Conservation (phyloP, 2,888 invertebrate species). For the Sympetrum striolatum region DNA sequence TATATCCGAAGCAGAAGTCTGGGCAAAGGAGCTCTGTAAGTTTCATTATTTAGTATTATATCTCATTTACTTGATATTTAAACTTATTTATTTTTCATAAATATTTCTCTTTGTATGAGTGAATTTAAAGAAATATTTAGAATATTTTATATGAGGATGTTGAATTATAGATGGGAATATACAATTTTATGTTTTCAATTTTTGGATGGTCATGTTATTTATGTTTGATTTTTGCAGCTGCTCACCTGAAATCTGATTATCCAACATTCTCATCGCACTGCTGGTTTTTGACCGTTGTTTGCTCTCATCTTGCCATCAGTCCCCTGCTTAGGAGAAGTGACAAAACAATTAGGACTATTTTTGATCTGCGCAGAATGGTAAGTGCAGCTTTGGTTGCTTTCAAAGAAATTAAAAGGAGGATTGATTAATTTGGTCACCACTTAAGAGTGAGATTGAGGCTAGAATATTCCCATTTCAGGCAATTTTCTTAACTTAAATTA, state of each 20-base stretch:
- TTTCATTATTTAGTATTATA: conserved; percentile 36
- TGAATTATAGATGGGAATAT: no score
- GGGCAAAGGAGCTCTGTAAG: conserved; percentile 73
- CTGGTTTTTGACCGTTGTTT: conserved; percentile 94
- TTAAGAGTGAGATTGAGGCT: no score
- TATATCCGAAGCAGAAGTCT: conserved; percentile 80
- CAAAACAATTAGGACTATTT: conserved; percentile 13
- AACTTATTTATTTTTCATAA: no score
- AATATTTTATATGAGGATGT: no score
- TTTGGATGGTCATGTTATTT: background rate
- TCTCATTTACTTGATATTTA: background rate
- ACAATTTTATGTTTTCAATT: background rate
- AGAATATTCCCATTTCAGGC: no score
- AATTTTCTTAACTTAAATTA: no score
- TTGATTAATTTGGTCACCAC: no score
- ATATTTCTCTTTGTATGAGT: no score
- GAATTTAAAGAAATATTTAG: no score
- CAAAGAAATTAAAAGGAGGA: no score
- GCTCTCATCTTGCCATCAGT: conserved; percentile 80
- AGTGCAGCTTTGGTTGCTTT: conserved; percentile 3
- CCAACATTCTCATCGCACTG: conserved; percentile 95
- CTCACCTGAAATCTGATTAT: conserved; percentile 59
- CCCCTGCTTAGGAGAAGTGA: conserved; percentile 1
- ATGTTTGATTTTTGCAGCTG: background rate
- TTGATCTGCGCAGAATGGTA: conserved; percentile 84